phyloP scores from a whole-genome alignment of 2,113 vertebrate species.

The Thryonomys swinderianus region DNA sequence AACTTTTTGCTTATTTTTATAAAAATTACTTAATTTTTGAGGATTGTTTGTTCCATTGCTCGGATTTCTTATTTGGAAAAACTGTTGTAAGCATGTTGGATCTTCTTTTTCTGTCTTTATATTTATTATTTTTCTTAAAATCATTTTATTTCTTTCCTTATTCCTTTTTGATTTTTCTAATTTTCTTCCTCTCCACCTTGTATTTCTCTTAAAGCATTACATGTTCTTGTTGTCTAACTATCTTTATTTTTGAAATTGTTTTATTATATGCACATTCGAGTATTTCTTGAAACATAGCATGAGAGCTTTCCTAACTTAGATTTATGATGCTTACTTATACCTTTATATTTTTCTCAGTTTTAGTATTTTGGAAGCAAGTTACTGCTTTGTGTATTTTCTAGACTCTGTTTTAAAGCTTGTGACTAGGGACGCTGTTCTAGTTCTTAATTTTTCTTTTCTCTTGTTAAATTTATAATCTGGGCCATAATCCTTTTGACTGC shows the following conservation, averaged over 20 bases:
- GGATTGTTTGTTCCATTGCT: conserved; percentile 17
- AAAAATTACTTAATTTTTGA: neutral
- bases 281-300: neutral
- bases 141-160: neutral
- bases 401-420: neutral
- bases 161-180: neutral
- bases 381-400: neutral
- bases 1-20: neutral
- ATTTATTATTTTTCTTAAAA: neutral
- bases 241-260: conserved; percentile 15
- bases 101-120: neutral
- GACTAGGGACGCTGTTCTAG: neutral
- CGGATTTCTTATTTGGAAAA: neutral
- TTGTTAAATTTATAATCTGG: neutral
- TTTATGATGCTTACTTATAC: neutral
- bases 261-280: neutral
- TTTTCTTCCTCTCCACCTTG: neutral
- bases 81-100: neutral
- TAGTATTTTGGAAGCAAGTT: neutral
- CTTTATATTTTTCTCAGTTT: neutral
- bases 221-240: neutral
- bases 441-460: neutral
- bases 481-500: too few species aligned
- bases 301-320: neutral
- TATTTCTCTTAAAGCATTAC: neutral